phyloP scores from a whole-genome alignment of 1,140 invertebrate genomes.

The Trialeurodes vaporariorum region DNA sequence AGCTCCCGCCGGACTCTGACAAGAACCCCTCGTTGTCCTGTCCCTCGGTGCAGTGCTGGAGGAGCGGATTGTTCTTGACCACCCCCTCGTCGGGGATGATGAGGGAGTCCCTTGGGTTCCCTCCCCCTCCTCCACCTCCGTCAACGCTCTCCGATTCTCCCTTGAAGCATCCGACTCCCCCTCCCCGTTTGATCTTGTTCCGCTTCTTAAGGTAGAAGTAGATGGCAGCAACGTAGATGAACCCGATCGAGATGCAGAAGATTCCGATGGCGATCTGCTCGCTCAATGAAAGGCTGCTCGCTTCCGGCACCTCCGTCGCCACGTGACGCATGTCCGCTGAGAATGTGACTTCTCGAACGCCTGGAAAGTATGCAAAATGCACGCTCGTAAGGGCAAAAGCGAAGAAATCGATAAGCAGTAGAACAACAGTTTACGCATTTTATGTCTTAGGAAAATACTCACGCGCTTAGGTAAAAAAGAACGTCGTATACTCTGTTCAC shows the following conservation, averaged over 20 bases:
- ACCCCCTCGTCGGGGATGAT: slow-evolving; percentile 34
- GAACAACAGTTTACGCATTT: too few species aligned
- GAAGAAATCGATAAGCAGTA: too few species aligned
- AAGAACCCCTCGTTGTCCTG: slow-evolving; percentile 14
- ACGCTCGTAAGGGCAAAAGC: too few species aligned
- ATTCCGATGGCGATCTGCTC: slow-evolving; percentile 73
- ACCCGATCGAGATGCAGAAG: slow-evolving; percentile 60
- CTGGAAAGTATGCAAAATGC: too few species aligned
- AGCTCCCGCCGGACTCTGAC: slow-evolving; percentile 17
- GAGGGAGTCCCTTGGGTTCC: slow-evolving; percentile 12
- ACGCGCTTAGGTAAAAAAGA: too few species aligned
- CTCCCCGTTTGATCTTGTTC: slow-evolving; percentile 23
- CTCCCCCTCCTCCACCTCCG: slow-evolving; percentile 5
- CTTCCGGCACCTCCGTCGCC: slow-evolving; percentile 37
- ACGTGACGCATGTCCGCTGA: slow-evolving; percentile 44
- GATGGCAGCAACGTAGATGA: slow-evolving; percentile 72
- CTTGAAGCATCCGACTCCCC: slow-evolving; percentile 8
- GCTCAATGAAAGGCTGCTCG: slow-evolving; percentile 37
- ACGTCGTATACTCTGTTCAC: too few species aligned
- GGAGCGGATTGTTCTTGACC: slow-evolving; percentile 62
- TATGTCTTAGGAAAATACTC: too few species aligned
- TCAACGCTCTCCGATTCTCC: background rate
- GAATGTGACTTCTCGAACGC: slow-evolving; percentile 63
- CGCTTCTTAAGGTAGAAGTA: slow-evolving; percentile 64
- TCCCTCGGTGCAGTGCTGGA: slow-evolving; percentile 30